Evolutionary conservation across 1,140 invertebrate species (phyloP).

Genomic region (Drosophila subobscura): DNA sequence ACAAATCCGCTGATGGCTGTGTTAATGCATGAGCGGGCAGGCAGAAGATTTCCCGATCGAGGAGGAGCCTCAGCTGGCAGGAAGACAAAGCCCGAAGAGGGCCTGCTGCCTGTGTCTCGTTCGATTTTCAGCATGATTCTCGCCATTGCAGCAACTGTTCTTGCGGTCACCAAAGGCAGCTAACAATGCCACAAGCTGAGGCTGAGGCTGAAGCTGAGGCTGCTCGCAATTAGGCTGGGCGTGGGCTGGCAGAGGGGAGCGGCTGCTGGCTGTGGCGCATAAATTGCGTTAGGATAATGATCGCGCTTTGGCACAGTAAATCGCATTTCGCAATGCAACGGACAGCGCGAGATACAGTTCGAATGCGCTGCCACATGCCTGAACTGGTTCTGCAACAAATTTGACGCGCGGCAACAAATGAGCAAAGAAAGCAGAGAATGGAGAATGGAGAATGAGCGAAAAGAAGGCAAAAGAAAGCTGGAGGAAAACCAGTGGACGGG

Average conservation of each 20-base stretch:
- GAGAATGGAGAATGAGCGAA: constrained; percentile 7
- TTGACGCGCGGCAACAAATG: constrained; percentile 75
- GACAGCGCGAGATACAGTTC: constrained; percentile 71
- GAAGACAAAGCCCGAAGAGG: constrained; percentile 77
- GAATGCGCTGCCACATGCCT: constrained; percentile 49
- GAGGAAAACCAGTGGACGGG: constrained; percentile 72
- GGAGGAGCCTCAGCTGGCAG: constrained; percentile 52
- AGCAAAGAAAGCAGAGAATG: constrained; percentile 36
- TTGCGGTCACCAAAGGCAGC: constrained; percentile 37
- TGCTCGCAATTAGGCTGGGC: constrained; percentile 77
- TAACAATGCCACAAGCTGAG: constrained; percentile 40
- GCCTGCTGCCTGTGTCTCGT: constrained; percentile 46
- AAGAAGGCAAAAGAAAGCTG: constrained; percentile 47
- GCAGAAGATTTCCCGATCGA: constrained; percentile 6
- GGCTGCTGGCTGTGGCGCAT: constrained; percentile 58
- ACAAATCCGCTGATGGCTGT: constrained; percentile 79
- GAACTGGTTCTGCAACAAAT: constrained; percentile 80
- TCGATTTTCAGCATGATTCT: constrained; percentile 73
- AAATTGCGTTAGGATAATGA: constrained; percentile 83
- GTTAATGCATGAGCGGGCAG: constrained; percentile 56
- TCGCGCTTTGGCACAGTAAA: constrained; percentile 81
- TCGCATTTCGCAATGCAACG: constrained; percentile 75
- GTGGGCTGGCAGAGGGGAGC: constrained; percentile 13
- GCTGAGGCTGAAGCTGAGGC: no score
- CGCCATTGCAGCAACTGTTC: constrained; percentile 63